Conservation (phyloP, 2,113 vertebrate genomes). For the Phodopus roborovskii region DNA sequence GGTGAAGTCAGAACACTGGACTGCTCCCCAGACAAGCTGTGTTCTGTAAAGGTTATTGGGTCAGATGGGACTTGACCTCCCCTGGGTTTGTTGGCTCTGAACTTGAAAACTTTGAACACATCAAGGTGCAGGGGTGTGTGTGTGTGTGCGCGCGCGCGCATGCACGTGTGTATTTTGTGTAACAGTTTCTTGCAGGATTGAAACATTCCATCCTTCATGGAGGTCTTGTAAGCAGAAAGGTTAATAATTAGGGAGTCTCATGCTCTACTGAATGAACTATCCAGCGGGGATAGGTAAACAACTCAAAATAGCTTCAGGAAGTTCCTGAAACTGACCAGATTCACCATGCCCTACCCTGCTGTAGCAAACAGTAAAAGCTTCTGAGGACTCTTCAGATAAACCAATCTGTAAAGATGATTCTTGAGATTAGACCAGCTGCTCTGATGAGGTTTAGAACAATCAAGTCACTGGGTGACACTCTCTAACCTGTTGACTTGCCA, state of each 20-base stretch:
- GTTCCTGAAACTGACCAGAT: neutral
- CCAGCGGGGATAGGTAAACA: neutral
- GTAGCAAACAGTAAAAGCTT: neutral
- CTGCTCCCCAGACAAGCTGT: neutral
- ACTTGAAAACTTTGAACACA: neutral
- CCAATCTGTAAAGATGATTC: neutral
- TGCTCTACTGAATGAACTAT: neutral
- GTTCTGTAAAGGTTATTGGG: neutral
- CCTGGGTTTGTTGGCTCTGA: neutral
- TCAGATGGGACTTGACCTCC: neutral
- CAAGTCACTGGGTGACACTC: neutral
- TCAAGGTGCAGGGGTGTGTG: neutral
- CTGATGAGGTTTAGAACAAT: neutral
- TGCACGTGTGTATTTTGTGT: neutral
- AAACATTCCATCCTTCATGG: neutral
- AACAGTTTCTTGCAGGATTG: neutral
- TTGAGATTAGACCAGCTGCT: neutral
- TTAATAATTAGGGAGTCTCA: neutral
- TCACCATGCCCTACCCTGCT: no score
- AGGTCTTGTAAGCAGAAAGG: neutral
- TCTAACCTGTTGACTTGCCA: neutral
- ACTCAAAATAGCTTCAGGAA: neutral
- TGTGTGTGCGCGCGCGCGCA: no score
- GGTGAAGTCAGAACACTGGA: neutral
- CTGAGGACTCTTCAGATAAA: neutral